Evolutionary conservation across 2,888 invertebrate species (phyloP).

Genomic region (Metopia argyrocephala): DNA sequence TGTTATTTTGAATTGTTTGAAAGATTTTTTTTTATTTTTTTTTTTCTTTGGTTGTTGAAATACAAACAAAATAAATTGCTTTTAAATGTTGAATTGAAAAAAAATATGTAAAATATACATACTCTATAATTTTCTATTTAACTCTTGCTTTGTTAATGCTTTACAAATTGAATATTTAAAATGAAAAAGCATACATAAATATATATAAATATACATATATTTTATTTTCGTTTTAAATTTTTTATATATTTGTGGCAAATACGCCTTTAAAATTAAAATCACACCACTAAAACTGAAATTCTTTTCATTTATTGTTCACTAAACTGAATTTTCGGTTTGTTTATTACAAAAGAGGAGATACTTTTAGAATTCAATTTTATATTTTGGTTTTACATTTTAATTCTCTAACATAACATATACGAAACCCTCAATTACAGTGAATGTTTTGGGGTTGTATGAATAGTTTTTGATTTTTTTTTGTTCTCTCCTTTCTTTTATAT

Average conservation of each 20-base stretch:
- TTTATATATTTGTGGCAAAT: slow-evolving; percentile 15
- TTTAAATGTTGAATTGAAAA: slow-evolving; percentile 41
- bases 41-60: not conserved
- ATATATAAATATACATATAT: too few species aligned
- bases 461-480: not conserved
- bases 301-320: slow-evolving; percentile 23
- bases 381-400: slow-evolving; percentile 36
- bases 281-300: too few species aligned
- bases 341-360: too few species aligned
- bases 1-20: too few species aligned
- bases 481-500: not conserved
- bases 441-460: not conserved
- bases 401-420: too few species aligned
- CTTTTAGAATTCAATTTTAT: too few species aligned
- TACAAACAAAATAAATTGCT: slow-evolving; percentile 46
- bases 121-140: slow-evolving; percentile 60
- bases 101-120: slow-evolving; percentile 24
- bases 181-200: slow-evolving; percentile 15
- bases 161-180: slow-evolving; percentile 33
- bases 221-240: not conserved
- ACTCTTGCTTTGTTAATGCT: slow-evolving; percentile 13
- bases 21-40: not conserved
- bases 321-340: not conserved
- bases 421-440: slow-evolving; percentile 53
- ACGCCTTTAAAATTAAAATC: slow-evolving; percentile 21